These are phyloP conservation scores for Paracentrotus lividus DNA, from an alignment of 53 echinoderm and acorn worm genomes.

Conservation along the genomic window DNA sequence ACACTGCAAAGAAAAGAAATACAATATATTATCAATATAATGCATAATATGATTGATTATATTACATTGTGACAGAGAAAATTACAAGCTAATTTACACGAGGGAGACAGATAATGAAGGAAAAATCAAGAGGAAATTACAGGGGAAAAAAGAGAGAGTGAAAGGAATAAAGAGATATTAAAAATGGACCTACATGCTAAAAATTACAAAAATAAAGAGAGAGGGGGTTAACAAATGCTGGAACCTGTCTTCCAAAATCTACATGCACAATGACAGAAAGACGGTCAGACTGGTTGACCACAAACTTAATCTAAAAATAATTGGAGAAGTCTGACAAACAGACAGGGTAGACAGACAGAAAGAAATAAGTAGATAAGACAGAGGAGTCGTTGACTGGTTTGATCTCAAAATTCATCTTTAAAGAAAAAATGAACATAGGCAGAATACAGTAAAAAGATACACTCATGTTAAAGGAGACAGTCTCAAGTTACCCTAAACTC, in stretches of 20 bases:
- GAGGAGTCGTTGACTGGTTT: not conserved
- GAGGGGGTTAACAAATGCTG: not conserved
- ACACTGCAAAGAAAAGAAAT: slow-evolving; percentile 58
- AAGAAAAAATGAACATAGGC: no score
- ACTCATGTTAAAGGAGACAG: no score
- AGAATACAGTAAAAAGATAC: no score
- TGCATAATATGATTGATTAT: not conserved
- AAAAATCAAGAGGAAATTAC: no score
- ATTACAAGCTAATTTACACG: not conserved
- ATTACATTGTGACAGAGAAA: no score
- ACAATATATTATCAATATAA: not conserved
- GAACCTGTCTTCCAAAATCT: no score
- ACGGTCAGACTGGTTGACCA: no score
- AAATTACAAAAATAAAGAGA: not conserved
- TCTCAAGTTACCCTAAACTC: no score
- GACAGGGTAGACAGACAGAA: not conserved
- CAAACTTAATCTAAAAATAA: no score
- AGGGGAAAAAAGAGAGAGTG: not conserved
- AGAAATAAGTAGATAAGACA: not conserved
- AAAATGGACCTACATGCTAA: not conserved
- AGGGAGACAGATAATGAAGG: not conserved
- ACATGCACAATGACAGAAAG: no score
- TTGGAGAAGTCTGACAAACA: not conserved
- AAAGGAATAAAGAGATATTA: not conserved
- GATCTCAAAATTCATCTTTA: no score